Evolutionary conservation across 2,797 vertebrate genomes (phyloP).

Genomic region (Hydrophis major): DNA sequence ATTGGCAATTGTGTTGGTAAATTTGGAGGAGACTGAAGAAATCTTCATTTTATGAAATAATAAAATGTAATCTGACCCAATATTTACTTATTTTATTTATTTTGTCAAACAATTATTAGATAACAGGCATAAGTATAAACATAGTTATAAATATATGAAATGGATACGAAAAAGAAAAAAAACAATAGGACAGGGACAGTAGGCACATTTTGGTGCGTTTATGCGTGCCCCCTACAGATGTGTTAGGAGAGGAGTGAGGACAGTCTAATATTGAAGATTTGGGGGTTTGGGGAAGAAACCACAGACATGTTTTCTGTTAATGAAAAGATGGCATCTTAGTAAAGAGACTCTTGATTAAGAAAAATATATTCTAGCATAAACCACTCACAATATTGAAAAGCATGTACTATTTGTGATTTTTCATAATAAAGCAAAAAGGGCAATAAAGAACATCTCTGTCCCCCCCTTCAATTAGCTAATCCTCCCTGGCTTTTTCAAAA

Average conservation of each 20-base stretch:
- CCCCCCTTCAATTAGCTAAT: neutral
- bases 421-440: neutral
- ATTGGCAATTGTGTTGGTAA: neutral
- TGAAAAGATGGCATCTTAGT: constrained; percentile 18
- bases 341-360: constrained; percentile 3
- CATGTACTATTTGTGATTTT: neutral
- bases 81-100: neutral
- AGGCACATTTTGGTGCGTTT: no score
- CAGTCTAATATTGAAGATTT: no score
- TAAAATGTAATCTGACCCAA: neutral
- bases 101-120: no score
- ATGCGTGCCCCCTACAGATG: no score
- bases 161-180: no score
- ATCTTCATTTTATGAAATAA: neutral
- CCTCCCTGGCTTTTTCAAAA: neutral
- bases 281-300: no score
- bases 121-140: no score
- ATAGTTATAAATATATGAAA: no score
- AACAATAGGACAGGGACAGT: no score
- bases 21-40: neutral
- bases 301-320: neutral
- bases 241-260: no score
- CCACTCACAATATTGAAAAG: constrained; percentile 11
- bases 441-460: no score
- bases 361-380: constrained; percentile 12